Evolutionary conservation across 2,113 vertebrate species (phyloP).

Genomic region (Mustela lutreola): DNA sequence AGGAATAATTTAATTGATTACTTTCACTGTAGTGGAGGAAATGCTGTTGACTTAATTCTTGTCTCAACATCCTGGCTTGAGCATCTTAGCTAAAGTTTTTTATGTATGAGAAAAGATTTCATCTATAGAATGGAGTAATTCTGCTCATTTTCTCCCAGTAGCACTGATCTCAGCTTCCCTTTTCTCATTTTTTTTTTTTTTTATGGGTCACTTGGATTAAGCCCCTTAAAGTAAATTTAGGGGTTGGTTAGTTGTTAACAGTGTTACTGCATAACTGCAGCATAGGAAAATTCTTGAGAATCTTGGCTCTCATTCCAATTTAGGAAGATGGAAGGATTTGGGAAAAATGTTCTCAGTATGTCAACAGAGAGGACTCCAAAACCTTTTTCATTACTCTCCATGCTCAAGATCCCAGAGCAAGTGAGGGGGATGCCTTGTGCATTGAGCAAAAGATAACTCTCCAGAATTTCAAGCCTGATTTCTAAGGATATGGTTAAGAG

Average conservation of each 20-base stretch:
- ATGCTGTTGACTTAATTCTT: slow-evolving; percentile 21
- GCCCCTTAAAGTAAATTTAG: background rate
- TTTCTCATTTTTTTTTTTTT: no score
- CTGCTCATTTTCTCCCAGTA: background rate
- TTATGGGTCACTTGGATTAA: background rate
- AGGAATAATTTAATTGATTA: slow-evolving; percentile 27
- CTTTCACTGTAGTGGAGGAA: background rate
- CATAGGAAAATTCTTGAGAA: background rate
- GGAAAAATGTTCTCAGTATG: slow-evolving; percentile 6
- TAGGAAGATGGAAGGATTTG: slow-evolving; percentile 34
- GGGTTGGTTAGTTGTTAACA: background rate
- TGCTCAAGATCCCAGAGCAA: slow-evolving; percentile 7
- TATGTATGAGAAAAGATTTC: background rate
- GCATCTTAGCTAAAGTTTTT: background rate
- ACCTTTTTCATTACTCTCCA: background rate
- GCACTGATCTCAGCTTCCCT: no score
- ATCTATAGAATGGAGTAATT: background rate
- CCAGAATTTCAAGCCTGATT: slow-evolving; percentile 15
- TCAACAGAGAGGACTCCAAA: background rate
- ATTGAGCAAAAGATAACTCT: background rate
- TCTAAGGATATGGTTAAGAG: background rate
- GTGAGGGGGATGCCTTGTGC: background rate
- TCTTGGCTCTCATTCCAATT: background rate
- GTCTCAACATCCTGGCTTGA: slow-evolving; percentile 26
- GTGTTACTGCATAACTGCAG: background rate